Evolutionary conservation across 2,888 invertebrate genomes (phyloP).

Genomic region (Ophion slaviceki): DNA sequence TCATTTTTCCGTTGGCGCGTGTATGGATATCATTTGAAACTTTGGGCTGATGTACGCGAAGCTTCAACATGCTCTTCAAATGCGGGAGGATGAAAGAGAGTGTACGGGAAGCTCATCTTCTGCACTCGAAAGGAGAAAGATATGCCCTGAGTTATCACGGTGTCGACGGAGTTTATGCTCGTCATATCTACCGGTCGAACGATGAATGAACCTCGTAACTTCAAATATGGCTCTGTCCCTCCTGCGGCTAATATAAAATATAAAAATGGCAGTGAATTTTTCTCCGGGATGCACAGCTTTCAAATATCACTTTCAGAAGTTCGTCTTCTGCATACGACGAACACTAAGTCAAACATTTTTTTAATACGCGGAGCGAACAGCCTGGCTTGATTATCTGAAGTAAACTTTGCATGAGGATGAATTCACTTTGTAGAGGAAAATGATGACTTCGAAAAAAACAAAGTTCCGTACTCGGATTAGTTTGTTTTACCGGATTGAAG

Average conservation of each 20-base stretch:
- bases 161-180: conserved; percentile 18
- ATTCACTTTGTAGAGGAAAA: neutral
- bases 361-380: no score
- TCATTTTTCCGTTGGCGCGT: neutral
- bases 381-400: no score
- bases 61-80: conserved; percentile 9
- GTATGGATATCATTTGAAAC: conserved; percentile 4
- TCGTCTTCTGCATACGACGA: neutral
- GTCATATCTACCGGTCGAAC: conserved; percentile 12
- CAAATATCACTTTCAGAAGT: neutral
- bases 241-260: conserved; percentile 6
- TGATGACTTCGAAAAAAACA: neutral
- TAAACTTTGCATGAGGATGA: neutral
- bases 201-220: conserved; percentile 25
- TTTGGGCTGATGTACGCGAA: conserved; percentile 9
- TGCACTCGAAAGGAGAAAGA: conserved; percentile 17
- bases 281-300: neutral
- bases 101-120: conserved; percentile 23
- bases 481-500: neutral
- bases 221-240: conserved; percentile 5
- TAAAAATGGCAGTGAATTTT: neutral
- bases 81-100: conserved; percentile 1
- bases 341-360: no score
- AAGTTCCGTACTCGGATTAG: neutral
- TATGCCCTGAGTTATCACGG: conserved; percentile 22